Evolutionary conservation across 2,797 vertebrate species (phyloP), one percentile per base, ranked within the genome.

Genomic region (Ctenochaetus hawaiiensis): DNA sequence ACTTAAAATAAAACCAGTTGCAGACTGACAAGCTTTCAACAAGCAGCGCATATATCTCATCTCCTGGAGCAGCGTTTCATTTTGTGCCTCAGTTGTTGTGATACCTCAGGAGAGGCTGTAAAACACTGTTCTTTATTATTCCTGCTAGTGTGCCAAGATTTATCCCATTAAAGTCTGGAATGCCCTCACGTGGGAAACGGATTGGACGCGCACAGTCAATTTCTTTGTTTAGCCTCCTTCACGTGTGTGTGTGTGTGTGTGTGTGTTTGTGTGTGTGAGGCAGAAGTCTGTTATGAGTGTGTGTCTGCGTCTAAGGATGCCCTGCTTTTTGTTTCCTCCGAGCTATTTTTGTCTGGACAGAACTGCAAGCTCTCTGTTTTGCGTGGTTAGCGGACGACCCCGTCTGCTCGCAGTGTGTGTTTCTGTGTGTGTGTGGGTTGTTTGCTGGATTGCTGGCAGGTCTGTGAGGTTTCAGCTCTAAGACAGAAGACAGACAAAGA

Each of bases 81-180:
- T 47, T 14, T 34, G 53, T 22, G 56, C 45, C 56, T 59, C 44
- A 14, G 76, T 84, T 81, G 79, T 85, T 87, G 87, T 74, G 87
- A 85, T 81, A 60, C 86, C 82, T 85, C 83, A 13, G 78, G 83
- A 89, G 81, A 72, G 57, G 61, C 72, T 68, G 48, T 78, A 75
- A 84, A 89, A 83, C 64, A 47, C n/a, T 34, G 26, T 39, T 85
- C 83, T 86, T 87, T 85, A 83, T 87, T 80, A 85, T 87, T 75
- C 64, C 0, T 23, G 72, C 77, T 79, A 56, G 71, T 81, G 80
- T 80, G 84, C 91, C 90, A 90, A 86, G 87, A 86, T 91, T 90
- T 85, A 87, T 87, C 87, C 86, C 85, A 86, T 89, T 92, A 89
- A 86, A 85, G 83, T 75, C 78, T 85, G 87, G 85, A 91, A 91